Percentiles rank a stretch among this genome's conserved stretches.
These are phyloP conservation scores for Corythaeola cristata DNA, from an alignment of 2,113 vertebrate species.

Conservation along the genomic window DNA sequence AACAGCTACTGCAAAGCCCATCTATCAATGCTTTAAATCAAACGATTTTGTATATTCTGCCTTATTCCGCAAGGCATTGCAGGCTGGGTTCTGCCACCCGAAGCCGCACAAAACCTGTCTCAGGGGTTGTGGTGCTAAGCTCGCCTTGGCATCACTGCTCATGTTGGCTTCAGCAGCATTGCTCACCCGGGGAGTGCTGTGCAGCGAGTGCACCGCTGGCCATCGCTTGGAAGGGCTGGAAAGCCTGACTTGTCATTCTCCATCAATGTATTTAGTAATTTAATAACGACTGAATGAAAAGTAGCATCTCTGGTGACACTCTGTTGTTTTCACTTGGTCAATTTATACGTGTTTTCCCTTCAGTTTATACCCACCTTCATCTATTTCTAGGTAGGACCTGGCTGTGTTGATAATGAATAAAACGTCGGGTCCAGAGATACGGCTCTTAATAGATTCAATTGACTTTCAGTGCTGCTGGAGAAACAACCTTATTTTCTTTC, in stretches of 20 bases:
- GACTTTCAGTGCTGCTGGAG: neutral
- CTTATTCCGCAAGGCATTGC: neutral
- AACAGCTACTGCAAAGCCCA: neutral
- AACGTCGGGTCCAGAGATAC: neutral
- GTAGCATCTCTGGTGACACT: neutral
- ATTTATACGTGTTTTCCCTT: neutral
- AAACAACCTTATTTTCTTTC: neutral
- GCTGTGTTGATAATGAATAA: neutral
- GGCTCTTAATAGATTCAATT: neutral
- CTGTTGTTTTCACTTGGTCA: neutral
- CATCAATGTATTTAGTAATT: neutral
- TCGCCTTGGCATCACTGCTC: neutral
- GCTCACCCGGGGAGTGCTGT: fast-evolving
- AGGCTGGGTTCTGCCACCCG: neutral
- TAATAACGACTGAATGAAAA: neutral
- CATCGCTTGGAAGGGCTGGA: neutral
- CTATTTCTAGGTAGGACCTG: neutral
- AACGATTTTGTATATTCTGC: neutral
- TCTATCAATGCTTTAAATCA: neutral
- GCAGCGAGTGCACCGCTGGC: fast-evolving
- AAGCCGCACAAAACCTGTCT: neutral
- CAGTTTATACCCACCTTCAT: neutral
- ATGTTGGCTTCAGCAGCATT: fast-evolving
- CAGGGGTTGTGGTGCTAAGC: fast-evolving
- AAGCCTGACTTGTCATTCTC: neutral